These are phyloP conservation scores for Acanthochromis polyacanthus DNA, from an alignment of 2,113 vertebrate species.

Conservation along the genomic window DNA sequence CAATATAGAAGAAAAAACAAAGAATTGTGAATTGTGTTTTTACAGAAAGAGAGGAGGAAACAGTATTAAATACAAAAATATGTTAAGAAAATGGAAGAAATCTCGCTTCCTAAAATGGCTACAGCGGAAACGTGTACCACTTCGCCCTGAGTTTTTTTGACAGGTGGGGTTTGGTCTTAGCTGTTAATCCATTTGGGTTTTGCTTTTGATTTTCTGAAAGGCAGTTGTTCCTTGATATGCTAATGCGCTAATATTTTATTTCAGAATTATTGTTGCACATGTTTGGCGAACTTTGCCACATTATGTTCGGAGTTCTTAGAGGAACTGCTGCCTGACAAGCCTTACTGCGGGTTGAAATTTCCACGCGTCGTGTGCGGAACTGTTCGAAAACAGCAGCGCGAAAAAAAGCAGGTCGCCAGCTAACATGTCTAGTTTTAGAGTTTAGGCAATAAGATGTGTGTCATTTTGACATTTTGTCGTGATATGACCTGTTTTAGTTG, in stretches of 20 bases:
- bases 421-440: fast-evolving
- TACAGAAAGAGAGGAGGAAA: too few relatives aligned
- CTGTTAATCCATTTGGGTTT: background rate
- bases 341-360: fast-evolving
- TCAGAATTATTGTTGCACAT: background rate
- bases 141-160: background rate
- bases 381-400: constrained; percentile 57
- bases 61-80: background rate
- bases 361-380: background rate
- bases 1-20: too few relatives aligned
- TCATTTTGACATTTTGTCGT: background rate
- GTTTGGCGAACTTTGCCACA: background rate
- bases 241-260: background rate
- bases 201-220: too few relatives aligned
- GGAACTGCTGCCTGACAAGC: background rate
- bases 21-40: too few relatives aligned
- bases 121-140: background rate
- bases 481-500: background rate
- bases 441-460: background rate
- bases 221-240: too few relatives aligned
- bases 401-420: background rate
- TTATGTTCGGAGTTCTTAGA: too few relatives aligned
- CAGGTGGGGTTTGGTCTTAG: background rate
- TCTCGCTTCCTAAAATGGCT: background rate
- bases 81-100: background rate